Conservation (phyloP, 2,113 vertebrate species). For the Carlito syrichta region DNA sequence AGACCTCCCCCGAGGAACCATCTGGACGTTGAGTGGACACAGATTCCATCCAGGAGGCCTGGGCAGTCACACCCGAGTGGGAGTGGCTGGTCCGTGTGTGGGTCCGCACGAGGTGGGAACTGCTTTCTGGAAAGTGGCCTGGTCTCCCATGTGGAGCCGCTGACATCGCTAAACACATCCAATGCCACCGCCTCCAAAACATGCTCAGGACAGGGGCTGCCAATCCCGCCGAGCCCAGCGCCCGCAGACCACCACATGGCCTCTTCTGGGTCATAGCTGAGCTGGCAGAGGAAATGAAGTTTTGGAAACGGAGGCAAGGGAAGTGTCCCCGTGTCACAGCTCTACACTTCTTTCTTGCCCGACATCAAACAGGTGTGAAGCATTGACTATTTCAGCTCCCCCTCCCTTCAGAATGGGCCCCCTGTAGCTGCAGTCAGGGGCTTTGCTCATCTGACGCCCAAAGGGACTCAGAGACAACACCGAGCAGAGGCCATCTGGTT, state of each 20-base stretch:
- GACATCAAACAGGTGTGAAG: background rate
- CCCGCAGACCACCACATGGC: background rate
- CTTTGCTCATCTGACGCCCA: background rate
- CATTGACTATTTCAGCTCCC: background rate
- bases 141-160: no score
- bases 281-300: no score
- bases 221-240: no score
- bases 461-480: background rate
- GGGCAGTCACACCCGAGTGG: background rate
- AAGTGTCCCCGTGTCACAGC: background rate
- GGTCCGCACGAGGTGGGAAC: background rate
- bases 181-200: no score
- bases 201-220: no score
- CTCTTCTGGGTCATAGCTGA: background rate
- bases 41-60: background rate
- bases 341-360: background rate
- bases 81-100: background rate
- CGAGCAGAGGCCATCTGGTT: background rate
- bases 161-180: no score
- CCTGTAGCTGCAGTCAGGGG: background rate
- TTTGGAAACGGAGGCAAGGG: background rate
- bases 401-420: background rate
- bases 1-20: no score
- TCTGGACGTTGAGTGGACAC: no score
- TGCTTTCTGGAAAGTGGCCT: background rate